These are phyloP conservation scores for Drosophila glabriapex DNA, from an alignment of 2,888 invertebrate species.

Conservation along the genomic window DNA sequence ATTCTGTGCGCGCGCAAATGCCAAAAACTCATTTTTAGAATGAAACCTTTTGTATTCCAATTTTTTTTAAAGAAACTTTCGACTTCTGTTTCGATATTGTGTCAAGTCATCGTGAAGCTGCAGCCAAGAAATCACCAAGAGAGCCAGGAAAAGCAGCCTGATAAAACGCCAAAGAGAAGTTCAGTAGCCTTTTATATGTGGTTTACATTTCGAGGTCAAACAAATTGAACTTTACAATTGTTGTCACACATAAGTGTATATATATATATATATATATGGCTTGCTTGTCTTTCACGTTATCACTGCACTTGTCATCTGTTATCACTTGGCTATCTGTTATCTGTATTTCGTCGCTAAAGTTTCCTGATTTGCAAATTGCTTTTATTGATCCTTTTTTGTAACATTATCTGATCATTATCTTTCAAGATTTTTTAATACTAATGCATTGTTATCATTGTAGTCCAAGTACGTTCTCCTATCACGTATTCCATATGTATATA, in stretches of 20 bases:
- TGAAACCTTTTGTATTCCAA: background rate
- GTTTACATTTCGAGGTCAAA: slow-evolving; percentile 12
- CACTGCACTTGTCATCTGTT: slow-evolving; percentile 9
- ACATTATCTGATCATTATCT: slow-evolving; percentile 37
- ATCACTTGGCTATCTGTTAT: slow-evolving; percentile 8
- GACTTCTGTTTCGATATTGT: background rate
- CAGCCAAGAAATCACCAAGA: background rate
- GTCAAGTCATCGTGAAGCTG: slow-evolving; percentile 55
- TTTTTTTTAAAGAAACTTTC: background rate
- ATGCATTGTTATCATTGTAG: slow-evolving; percentile 36
- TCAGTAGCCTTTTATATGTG: slow-evolving; percentile 39
- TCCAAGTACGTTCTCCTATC: slow-evolving; percentile 16
- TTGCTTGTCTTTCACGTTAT: slow-evolving; percentile 28
- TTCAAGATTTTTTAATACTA: slow-evolving; percentile 33
- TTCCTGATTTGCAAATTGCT: background rate
- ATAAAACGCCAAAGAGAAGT: slow-evolving; percentile 28
- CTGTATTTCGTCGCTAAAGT: background rate
- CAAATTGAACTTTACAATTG: slow-evolving; percentile 13
- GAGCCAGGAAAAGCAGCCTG: slow-evolving; percentile 6
- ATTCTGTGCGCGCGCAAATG: slow-evolving; percentile 19
- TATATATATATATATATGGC: slow-evolving; percentile 3
- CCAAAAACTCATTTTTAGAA: slow-evolving; percentile 8
- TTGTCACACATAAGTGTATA: slow-evolving; percentile 16
- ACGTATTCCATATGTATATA: slow-evolving; percentile 8
- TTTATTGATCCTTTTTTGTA: slow-evolving; percentile 2